phyloP scores from a whole-genome alignment of 1,140 invertebrate species.

The Trachelipus rathkii region DNA sequence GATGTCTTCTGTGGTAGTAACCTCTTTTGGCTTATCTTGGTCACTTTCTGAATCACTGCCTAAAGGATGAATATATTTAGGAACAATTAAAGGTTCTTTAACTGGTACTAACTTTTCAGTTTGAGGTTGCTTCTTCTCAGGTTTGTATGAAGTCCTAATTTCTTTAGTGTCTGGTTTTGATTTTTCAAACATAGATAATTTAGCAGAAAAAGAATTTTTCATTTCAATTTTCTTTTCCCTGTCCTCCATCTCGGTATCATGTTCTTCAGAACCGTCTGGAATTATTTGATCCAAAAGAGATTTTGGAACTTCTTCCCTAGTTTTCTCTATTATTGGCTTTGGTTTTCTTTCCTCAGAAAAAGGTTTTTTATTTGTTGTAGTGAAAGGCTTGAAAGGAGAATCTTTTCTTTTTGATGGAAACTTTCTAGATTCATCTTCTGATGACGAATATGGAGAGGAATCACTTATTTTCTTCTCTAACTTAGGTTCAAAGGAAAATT shows the following conservation, averaged over 20 bases:
- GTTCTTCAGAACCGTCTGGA: slow-evolving; percentile 16
- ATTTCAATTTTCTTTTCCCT: slow-evolving; percentile 32
- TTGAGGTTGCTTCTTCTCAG: neutral
- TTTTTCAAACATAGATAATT: slow-evolving; percentile 34
- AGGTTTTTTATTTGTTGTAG: neutral
- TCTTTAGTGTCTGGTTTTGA: slow-evolving; percentile 10
- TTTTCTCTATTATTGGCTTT: slow-evolving; percentile 26
- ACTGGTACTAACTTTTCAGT: slow-evolving; percentile 31
- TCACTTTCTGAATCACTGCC: slow-evolving; percentile 29
- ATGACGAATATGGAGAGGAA: neutral
- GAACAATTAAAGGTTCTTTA: slow-evolving; percentile 38
- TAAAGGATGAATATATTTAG: slow-evolving; percentile 37
- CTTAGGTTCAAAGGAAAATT: neutral
- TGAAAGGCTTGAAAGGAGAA: neutral
- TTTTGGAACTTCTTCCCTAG: slow-evolving; percentile 23
- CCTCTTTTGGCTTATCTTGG: slow-evolving; percentile 12
- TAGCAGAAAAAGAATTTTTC: slow-evolving; percentile 33
- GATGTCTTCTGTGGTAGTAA: neutral
- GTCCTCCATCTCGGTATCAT: neutral
- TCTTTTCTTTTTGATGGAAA: neutral
- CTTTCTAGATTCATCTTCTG: slow-evolving; percentile 1
- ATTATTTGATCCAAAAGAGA: slow-evolving; percentile 20
- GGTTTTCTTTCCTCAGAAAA: neutral
- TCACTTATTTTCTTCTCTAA: neutral
- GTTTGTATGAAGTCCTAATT: neutral